Percentiles rank a stretch among this genome's conserved stretches.
These are phyloP conservation scores for Cheilosia pagana DNA, from an alignment of 2,888 invertebrate species.

Conservation along the genomic window DNA sequence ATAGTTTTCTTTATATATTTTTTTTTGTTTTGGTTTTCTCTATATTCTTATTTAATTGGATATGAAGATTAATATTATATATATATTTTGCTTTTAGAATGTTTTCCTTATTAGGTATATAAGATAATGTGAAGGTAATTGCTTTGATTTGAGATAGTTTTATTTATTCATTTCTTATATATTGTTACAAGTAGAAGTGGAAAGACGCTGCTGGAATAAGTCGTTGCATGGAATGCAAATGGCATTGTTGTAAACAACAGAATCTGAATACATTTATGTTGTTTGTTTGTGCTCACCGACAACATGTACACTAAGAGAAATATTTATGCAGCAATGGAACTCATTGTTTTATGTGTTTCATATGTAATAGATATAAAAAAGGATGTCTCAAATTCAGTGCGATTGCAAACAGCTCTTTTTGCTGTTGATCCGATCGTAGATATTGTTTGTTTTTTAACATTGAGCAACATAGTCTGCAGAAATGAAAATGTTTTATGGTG, in stretches of 20 bases:
- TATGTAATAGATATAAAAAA: conserved; percentile 2
- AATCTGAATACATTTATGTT: conserved; percentile 13
- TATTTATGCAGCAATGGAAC: conserved; percentile 33
- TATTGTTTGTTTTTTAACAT: conserved; percentile 2
- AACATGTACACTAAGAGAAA: conserved; percentile 33
- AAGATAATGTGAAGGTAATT: conserved; percentile 41
- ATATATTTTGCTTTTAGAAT: conserved; percentile 31
- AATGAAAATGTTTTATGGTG: conserved; percentile 11
- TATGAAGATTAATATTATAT: conserved; percentile 35
- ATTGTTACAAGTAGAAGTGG: conserved; percentile 29
- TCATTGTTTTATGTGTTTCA: not conserved
- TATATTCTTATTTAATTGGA: conserved; percentile 32
- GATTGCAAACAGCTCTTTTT: conserved; percentile 20
- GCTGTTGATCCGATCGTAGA: conserved; percentile 10
- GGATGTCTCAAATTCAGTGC: conserved; percentile 38
- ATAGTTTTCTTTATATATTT: conserved; percentile 17
- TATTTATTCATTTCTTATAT: conserved; percentile 3
- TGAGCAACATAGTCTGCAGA: conserved; percentile 48
- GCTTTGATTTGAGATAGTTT: conserved; percentile 39
- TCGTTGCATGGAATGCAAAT: conserved; percentile 20
- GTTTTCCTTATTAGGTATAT: conserved; percentile 8
- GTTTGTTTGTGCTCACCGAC: conserved; percentile 65
- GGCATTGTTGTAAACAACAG: not conserved
- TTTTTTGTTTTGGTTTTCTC: conserved; percentile 2
- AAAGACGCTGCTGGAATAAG: conserved; percentile 21